A percentile compares a stretch with the other conserved stretches of the same genome.
Evolutionary conservation across 2,113 vertebrate genomes (phyloP).

Genomic region (Cathartes aura): DNA sequence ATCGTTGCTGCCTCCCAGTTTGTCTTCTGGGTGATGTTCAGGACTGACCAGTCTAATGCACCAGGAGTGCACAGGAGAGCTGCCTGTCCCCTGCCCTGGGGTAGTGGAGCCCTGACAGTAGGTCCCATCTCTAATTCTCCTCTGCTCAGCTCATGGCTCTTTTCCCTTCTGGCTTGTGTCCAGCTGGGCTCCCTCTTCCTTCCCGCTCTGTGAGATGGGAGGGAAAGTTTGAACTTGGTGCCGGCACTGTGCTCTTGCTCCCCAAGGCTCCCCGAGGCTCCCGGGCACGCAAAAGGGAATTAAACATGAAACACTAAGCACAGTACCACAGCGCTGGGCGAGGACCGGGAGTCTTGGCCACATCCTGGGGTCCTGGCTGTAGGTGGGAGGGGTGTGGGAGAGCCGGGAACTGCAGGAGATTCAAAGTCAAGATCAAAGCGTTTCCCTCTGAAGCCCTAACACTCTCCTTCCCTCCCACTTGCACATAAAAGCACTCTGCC

Average conservation of each 20-base stretch:
- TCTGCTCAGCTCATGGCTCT: not conserved
- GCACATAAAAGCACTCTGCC: conserved; percentile 67
- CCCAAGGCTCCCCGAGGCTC: accelerated
- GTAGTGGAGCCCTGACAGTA: not conserved
- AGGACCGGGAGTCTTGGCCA: not conserved
- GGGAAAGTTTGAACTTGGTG: conserved; percentile 15
- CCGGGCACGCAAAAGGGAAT: not conserved
- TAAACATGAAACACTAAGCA: not conserved
- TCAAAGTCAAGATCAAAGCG: conserved; percentile 78
- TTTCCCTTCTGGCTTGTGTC: not conserved
- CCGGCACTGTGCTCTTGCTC: not conserved
- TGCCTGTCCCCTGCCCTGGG: not conserved
- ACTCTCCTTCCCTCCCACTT: conserved; percentile 67
- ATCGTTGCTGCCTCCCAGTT: not conserved
- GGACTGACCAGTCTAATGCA: not conserved
- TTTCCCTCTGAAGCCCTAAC: conserved; percentile 66
- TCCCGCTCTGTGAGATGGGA: not conserved
- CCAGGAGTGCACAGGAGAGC: not conserved
- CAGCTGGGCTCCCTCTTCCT: not conserved
- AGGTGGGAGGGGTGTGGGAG: not conserved
- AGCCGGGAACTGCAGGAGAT: conserved; percentile 48
- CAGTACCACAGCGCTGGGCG: not conserved
- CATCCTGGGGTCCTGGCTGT: not conserved
- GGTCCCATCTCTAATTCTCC: not conserved
- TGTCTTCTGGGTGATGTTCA: not conserved